A percentile compares a stretch with the other conserved stretches of the same genome.
Evolutionary conservation across 1,140 invertebrate species (phyloP).

Genomic region (Popillia japonica): DNA sequence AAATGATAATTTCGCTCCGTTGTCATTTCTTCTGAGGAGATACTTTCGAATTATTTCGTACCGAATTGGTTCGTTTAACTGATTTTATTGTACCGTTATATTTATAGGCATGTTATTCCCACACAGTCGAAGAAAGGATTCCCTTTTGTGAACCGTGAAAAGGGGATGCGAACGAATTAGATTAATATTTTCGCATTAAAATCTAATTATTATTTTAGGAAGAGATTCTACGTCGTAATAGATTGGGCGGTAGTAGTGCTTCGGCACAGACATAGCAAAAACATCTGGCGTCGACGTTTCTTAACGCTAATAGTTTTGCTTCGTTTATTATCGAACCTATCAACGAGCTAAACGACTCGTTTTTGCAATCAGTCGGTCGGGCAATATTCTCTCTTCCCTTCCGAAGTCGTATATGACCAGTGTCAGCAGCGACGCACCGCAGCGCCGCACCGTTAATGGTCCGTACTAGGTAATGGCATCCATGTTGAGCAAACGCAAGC

Average conservation of each 20-base stretch:
- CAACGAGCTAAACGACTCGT: constrained; percentile 12
- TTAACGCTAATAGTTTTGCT: constrained; percentile 22
- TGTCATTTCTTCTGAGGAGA: not conserved
- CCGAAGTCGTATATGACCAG: not conserved
- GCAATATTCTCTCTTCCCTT: not conserved
- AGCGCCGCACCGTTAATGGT: not conserved
- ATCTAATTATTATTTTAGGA: no score
- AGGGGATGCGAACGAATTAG: no score
- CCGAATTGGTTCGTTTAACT: constrained; percentile 16
- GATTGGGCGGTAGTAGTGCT: not conserved
- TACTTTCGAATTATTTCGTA: constrained; percentile 18
- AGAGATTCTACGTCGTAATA: no score
- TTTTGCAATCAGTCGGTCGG: constrained; percentile 21
- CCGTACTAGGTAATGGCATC: constrained; percentile 9
- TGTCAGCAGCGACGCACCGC: not conserved
- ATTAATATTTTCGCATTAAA: no score
- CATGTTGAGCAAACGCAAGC: not conserved
- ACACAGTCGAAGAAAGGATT: not conserved
- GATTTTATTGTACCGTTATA: constrained; percentile 18
- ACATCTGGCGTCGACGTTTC: constrained; percentile 25
- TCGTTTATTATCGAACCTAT: constrained; percentile 29
- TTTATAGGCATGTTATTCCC: constrained; percentile 21
- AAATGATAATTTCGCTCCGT: constrained; percentile 18
- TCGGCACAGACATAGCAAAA: not conserved
- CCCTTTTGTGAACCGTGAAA: not conserved